A percentile compares a stretch with the other conserved stretches of the same genome.
Evolutionary conservation across 2,888 invertebrate genomes (phyloP).

Genomic region (Drosophila merina): DNA sequence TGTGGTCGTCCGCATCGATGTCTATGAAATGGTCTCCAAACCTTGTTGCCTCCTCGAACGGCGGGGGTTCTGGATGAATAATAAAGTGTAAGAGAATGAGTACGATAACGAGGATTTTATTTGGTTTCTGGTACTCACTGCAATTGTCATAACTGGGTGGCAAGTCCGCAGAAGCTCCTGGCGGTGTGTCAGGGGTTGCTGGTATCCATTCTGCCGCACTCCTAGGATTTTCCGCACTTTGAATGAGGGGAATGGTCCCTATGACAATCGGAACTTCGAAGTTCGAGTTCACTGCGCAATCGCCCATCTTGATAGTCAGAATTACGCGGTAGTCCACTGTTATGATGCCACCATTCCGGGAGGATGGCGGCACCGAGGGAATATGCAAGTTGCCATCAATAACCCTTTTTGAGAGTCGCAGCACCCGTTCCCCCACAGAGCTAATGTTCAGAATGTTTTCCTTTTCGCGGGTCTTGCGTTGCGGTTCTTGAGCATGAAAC

Average conservation of each 20-base stretch:
- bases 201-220: conserved; percentile 57
- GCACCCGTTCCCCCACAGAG: conserved; percentile 46
- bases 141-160: conserved; percentile 67
- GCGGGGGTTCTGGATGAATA: conserved; percentile 61
- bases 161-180: conserved; percentile 46
- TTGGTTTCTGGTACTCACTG: conserved; percentile 48
- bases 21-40: conserved; percentile 65
- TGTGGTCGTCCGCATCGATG: conserved; percentile 62
- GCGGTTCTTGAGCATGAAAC: conserved; percentile 57
- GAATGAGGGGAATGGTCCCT: conserved; percentile 68
- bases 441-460: conserved; percentile 40
- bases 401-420: conserved; percentile 54
- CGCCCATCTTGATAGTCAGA: conserved; percentile 46
- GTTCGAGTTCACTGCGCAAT: conserved; percentile 45
- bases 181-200: conserved; percentile 57
- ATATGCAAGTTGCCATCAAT: conserved; percentile 57
- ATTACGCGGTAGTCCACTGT: conserved; percentile 50
- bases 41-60: conserved; percentile 69
- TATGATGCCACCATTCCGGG: conserved; percentile 53
- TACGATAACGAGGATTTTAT: not conserved
- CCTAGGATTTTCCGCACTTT: conserved; percentile 51
- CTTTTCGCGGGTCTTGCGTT: conserved; percentile 28
- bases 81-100: not conserved
- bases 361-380: conserved; percentile 66
- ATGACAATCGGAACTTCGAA: conserved; percentile 56